Evolutionary conservation across 2,888 invertebrate genomes (phyloP).

Genomic region (Trachelus stipa): DNA sequence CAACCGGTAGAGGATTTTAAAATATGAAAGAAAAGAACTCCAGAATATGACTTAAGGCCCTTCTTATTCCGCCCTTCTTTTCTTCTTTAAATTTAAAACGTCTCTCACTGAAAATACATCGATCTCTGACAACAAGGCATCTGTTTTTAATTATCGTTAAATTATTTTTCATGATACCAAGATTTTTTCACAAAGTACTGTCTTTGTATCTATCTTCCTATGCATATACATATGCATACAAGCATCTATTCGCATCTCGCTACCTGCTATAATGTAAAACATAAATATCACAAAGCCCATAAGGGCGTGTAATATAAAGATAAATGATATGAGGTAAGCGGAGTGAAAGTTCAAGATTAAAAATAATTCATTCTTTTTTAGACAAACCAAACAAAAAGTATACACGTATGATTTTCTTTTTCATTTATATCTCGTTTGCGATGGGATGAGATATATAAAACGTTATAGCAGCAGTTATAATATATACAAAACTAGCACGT

Average conservation of each 20-base stretch:
- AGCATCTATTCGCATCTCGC: background rate
- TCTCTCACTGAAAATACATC: background rate
- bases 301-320: background rate
- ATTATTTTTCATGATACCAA: background rate
- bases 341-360: background rate
- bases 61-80: too few species aligned
- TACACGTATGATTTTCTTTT: background rate
- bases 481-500: background rate
- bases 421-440: background rate
- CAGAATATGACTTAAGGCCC: too few species aligned
- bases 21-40: too few species aligned
- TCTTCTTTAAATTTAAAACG: background rate
- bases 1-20: too few species aligned
- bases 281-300: background rate
- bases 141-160: background rate
- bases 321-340: background rate
- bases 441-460: background rate
- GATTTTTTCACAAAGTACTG: background rate
- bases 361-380: background rate
- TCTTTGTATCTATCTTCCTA: too few species aligned
- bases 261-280: background rate
- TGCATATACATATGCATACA: background rate
- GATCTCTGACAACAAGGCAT: background rate
- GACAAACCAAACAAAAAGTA: background rate
- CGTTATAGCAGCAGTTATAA: background rate